phyloP scores from a whole-genome alignment of 2,113 vertebrate genomes.

The Stigmatopora nigra region DNA sequence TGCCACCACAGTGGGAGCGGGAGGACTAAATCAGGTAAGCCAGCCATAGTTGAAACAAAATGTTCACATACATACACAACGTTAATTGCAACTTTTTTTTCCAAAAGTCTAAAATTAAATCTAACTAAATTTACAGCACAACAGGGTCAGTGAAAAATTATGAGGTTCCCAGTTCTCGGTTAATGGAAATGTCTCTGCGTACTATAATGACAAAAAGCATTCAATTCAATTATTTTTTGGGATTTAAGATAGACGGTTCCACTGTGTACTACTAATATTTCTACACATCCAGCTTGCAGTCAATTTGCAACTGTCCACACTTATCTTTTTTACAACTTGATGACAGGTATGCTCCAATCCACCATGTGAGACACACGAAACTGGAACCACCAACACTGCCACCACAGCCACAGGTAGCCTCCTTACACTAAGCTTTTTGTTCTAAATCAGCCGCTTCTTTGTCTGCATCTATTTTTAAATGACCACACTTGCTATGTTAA shows the following conservation, averaged over 20 bases:
- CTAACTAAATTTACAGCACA: too few species aligned
- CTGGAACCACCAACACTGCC: constrained; percentile 72
- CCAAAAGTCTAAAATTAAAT: too few species aligned
- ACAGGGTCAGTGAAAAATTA: too few species aligned
- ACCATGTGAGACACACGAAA: constrained; percentile 77
- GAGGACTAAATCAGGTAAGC: constrained; percentile 79
- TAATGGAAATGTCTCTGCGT: too few species aligned
- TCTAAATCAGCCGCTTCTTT: constrained; percentile 3
- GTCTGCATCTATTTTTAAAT: constrained; percentile 6
- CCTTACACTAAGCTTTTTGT: background rate
- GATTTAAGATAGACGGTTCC: too few species aligned
- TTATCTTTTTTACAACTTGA: constrained; percentile 59
- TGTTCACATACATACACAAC: too few species aligned
- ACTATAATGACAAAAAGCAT: too few species aligned
- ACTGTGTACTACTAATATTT: too few species aligned
- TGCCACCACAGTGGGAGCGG: constrained; percentile 72
- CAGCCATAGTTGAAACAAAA: constrained; percentile 73
- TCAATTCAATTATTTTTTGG: too few species aligned
- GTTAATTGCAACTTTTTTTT: too few species aligned
- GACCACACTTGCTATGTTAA: background rate
- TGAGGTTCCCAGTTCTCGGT: too few species aligned
- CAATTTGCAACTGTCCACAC: too few species aligned
- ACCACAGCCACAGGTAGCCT: constrained; percentile 71
- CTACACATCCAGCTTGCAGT: constrained; percentile 74
- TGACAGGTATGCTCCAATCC: constrained; percentile 68